phyloP scores from a whole-genome alignment of 2,888 invertebrate species.

The Biston betularia region DNA sequence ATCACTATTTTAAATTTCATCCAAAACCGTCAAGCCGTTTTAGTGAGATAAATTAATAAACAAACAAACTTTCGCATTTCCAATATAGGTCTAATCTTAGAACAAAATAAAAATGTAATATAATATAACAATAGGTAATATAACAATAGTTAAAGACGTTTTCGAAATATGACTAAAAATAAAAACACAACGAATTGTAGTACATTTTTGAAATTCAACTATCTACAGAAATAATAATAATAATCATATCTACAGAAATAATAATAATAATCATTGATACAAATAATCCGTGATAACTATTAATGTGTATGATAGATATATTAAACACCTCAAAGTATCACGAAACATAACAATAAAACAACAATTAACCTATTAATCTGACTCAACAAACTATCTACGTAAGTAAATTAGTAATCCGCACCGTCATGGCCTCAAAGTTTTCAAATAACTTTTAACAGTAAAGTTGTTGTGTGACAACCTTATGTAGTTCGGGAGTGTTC shows the following conservation, averaged over 20 bases:
- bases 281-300: background rate
- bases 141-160: too few species aligned
- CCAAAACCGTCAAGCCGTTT: too few species aligned
- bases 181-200: too few species aligned
- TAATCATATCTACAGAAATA: too few species aligned
- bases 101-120: too few species aligned
- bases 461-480: constrained; percentile 64
- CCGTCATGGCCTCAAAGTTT: constrained; percentile 58
- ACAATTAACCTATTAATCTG: constrained; percentile 54
- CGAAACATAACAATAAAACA: constrained; percentile 36
- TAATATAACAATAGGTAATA: too few species aligned
- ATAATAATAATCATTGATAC: background rate
- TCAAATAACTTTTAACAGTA: constrained; percentile 63
- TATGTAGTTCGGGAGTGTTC: constrained; percentile 58
- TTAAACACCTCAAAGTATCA: constrained; percentile 24
- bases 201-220: background rate
- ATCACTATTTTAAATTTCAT: too few species aligned
- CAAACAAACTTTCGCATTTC: too few species aligned
- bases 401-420: constrained; percentile 59
- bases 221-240: too few species aligned
- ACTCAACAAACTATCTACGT: constrained; percentile 54
- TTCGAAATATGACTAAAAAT: too few species aligned
- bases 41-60: too few species aligned
- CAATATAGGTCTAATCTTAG: too few species aligned
- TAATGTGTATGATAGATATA: constrained; percentile 8